These are phyloP conservation scores for Drosophila cognata DNA, from an alignment of 2,888 invertebrate species.

Conservation along the genomic window DNA sequence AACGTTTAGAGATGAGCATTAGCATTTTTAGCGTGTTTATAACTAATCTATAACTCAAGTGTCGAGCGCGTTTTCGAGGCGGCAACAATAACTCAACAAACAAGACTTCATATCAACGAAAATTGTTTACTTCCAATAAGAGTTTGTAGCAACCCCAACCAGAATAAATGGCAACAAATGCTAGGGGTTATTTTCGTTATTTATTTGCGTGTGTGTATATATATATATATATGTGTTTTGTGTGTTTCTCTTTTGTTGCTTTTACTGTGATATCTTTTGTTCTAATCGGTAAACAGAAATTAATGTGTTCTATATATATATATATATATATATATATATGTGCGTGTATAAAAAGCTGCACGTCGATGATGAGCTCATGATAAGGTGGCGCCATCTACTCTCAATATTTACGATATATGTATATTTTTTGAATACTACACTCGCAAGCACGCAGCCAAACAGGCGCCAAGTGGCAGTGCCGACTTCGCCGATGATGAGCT, in stretches of 20 bases:
- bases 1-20: neutral
- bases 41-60: neutral
- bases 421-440: conserved; percentile 18
- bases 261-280: conserved; percentile 24
- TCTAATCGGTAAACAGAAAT: conserved; percentile 23
- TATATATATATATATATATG: neutral
- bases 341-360: conserved; percentile 13
- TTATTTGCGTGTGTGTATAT: conserved; percentile 8
- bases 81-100: conserved; percentile 33
- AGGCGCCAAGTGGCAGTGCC: conserved; percentile 26
- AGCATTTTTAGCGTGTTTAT: conserved; percentile 37
- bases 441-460: conserved; percentile 12
- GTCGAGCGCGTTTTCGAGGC: conserved; percentile 2
- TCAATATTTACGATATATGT: conserved; percentile 17
- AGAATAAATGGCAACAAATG: conserved; percentile 23
- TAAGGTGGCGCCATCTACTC: conserved; percentile 36
- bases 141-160: conserved; percentile 59
- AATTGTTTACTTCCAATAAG: conserved; percentile 59
- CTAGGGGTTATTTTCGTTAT: conserved; percentile 63
- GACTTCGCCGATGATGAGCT: conserved; percentile 52
- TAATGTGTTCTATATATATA: conserved; percentile 1
- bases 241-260: conserved; percentile 32
- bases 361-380: conserved; percentile 57
- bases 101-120: conserved; percentile 15
- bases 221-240: conserved; percentile 17